A percentile compares a stretch with the other conserved stretches of the same genome.
Conservation (phyloP, 1,140 invertebrate genomes). For the Drosophila ironensis region DNA sequence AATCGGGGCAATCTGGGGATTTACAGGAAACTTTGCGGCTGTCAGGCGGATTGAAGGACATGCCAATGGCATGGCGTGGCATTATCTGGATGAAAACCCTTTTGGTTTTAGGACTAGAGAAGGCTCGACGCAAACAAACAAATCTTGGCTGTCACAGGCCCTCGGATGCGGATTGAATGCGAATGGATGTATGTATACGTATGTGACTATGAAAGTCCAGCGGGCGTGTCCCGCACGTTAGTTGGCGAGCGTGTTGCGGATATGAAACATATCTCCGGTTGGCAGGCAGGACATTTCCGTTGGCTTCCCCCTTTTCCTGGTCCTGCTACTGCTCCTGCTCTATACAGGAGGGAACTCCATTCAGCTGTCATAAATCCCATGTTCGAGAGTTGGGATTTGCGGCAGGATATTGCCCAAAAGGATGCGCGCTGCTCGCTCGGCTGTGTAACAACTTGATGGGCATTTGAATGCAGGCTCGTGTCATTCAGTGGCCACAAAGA, state of each 20-base stretch:
- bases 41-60: constrained; percentile 49
- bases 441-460: constrained; percentile 73
- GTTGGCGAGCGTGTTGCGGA: constrained; percentile 61
- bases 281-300: constrained; percentile 81
- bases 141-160: constrained; percentile 67
- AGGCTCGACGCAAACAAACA: constrained; percentile 43
- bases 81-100: constrained; percentile 39
- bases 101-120: constrained; percentile 27
- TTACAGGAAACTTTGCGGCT: constrained; percentile 25
- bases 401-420: constrained; percentile 74
- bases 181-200: no score
- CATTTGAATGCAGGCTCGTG: constrained; percentile 70
- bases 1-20: neutral
- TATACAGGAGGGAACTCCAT: constrained; percentile 30
- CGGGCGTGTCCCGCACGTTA: constrained; percentile 33
- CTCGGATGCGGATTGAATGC: constrained; percentile 51
- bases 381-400: constrained; percentile 52
- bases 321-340: neutral
- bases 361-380: constrained; percentile 75
- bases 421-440: constrained; percentile 53
- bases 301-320: neutral
- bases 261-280: constrained; percentile 81
- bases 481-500: constrained; percentile 53
- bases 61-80: constrained; percentile 34
- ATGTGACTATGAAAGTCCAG: neutral